Conservation (phyloP, 1,140 invertebrate genomes). For the Araneus ventricosus region DNA sequence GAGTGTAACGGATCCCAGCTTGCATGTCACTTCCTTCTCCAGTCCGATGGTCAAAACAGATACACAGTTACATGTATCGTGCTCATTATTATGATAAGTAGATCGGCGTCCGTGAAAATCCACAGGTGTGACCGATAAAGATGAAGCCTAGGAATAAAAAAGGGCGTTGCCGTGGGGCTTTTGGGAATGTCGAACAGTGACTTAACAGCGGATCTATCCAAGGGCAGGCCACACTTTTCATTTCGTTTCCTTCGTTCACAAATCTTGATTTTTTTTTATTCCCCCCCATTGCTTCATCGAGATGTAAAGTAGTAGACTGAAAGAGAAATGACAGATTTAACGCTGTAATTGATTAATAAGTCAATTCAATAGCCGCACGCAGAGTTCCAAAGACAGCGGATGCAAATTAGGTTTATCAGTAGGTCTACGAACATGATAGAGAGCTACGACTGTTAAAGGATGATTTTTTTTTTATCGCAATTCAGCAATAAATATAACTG, state of each 20-base stretch:
- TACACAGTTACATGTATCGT: constrained; percentile 57
- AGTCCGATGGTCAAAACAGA: constrained; percentile 67
- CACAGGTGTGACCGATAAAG: constrained; percentile 54
- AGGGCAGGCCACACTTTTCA: background rate
- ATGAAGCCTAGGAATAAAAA: background rate
- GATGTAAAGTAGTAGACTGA: background rate
- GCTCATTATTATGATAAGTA: constrained; percentile 56
- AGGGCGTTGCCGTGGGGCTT: background rate
- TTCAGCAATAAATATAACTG: too few relatives aligned
- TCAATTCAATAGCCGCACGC: too few relatives aligned
- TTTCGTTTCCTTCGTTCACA: background rate
- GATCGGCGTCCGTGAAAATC: constrained; percentile 3
- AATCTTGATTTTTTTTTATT: background rate
- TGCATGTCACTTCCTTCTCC: constrained; percentile 45
- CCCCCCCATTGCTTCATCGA: background rate
- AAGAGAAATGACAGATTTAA: background rate
- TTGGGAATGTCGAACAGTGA: constrained; percentile 3
- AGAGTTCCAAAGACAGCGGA: too few relatives aligned
- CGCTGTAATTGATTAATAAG: background rate
- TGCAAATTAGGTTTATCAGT: too few relatives aligned
- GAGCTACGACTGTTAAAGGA: too few relatives aligned
- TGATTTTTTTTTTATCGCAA: too few relatives aligned
- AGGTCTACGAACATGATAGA: too few relatives aligned
- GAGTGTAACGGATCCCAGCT: constrained; percentile 48
- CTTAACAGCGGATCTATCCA: constrained; percentile 9